Percentiles rank a stretch among this genome's conserved stretches.
Conservation (phyloP, 2,888 invertebrate genomes). For the Lasiommata megera region DNA sequence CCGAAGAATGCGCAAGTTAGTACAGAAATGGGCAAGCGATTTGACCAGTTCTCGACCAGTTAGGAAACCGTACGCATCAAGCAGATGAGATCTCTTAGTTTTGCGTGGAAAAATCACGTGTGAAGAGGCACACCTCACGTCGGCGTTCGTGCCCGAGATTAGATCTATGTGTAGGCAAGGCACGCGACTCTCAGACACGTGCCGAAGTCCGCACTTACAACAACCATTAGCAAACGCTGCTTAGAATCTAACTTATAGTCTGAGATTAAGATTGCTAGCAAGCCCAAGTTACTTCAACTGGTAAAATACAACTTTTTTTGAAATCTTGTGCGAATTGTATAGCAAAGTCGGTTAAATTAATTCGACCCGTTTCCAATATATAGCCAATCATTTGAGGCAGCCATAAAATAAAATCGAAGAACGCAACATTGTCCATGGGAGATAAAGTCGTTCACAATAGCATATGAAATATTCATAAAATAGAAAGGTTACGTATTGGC, state of each 20-base stretch:
- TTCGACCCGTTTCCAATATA: conserved; percentile 27
- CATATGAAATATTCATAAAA: conserved; percentile 75
- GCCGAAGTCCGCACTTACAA: conserved; percentile 40
- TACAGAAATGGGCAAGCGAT: conserved; percentile 37
- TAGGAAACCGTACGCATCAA: conserved; percentile 57
- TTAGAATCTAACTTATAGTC: conserved; percentile 34
- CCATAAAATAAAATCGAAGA: conserved; percentile 43
- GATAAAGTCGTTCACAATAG: conserved; percentile 73
- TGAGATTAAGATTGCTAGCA: conserved; percentile 34
- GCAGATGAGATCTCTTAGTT: conserved; percentile 65
- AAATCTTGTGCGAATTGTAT: too few species aligned
- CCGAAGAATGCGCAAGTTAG: conserved; percentile 34
- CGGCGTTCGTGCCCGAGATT: conserved; percentile 69
- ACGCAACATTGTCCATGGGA: conserved; percentile 59
- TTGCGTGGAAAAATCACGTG: conserved; percentile 69
- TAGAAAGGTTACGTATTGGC: conserved; percentile 51
- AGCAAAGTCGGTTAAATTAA: conserved; percentile 7
- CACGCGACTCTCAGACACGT: conserved; percentile 64
- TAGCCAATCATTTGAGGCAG: conserved; percentile 31
- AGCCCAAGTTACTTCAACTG: conserved; percentile 25
- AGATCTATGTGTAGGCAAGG: conserved; percentile 61
- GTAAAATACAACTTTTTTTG: conserved; percentile 18
- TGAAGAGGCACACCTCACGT: conserved; percentile 75
- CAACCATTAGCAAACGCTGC: conserved; percentile 40
- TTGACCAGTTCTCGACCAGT: conserved; percentile 42